phyloP scores from a whole-genome alignment of 2,888 invertebrate genomes.

The Lasioglossum lativentre region DNA sequence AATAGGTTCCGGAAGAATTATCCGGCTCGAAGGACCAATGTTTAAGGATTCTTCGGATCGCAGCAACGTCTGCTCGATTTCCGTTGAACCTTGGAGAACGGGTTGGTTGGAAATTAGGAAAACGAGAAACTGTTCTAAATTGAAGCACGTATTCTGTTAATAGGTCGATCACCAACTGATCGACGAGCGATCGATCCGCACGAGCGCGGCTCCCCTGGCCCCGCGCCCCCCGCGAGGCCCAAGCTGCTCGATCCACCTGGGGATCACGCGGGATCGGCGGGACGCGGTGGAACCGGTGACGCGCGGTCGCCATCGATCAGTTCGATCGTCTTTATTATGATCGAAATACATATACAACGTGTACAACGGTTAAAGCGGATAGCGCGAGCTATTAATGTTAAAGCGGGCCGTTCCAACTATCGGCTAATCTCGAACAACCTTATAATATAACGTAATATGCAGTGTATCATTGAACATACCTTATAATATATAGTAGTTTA shows the following conservation, averaged over 20 bases:
- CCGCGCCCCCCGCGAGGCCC: neutral
- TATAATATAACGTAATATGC: too few species aligned
- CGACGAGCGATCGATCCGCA: neutral
- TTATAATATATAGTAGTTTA: too few species aligned
- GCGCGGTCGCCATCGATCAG: neutral
- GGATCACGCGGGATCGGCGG: neutral
- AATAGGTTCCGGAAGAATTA: too few species aligned
- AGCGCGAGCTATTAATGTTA: too few species aligned
- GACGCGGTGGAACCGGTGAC: neutral
- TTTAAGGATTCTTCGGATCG: neutral
- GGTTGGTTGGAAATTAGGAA: too few species aligned
- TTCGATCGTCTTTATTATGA: too few species aligned
- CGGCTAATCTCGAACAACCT: too few species aligned
- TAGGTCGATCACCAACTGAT: neutral
- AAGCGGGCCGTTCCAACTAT: too few species aligned
- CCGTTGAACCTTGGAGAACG: neutral
- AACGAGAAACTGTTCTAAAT: fast-evolving
- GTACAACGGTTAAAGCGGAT: too few species aligned
- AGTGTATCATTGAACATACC: too few species aligned
- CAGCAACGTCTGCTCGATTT: neutral
- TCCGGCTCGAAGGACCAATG: too few species aligned
- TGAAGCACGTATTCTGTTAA: neutral
- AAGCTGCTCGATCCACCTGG: neutral
- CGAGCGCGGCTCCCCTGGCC: neutral
- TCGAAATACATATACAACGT: too few species aligned